Percentiles rank a stretch among this genome's conserved stretches.
Evolutionary conservation across 2,888 invertebrate genomes (phyloP).

Genomic region (Drosophila kanekoi): DNA sequence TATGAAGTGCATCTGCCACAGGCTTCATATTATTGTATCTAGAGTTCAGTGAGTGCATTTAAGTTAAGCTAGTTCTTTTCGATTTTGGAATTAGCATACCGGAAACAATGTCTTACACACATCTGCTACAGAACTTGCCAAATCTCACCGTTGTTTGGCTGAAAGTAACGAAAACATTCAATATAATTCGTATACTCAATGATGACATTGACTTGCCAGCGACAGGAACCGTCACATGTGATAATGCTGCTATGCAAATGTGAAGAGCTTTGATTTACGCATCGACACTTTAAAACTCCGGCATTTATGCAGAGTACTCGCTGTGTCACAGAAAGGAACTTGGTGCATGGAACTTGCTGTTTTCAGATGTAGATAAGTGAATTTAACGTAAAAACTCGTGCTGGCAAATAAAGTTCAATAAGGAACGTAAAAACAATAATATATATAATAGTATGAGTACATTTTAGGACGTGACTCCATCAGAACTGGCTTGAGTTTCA

Average conservation of each 20-base stretch:
- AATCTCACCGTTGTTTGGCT: conserved; percentile 16
- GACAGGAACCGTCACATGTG: conserved; percentile 30
- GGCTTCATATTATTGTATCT: no score
- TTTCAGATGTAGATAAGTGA: conserved; percentile 38
- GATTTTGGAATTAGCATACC: background rate
- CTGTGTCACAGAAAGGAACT: conserved; percentile 54
- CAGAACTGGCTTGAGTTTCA: background rate
- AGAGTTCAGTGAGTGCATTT: background rate
- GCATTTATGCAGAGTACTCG: conserved; percentile 50
- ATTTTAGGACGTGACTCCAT: no score
- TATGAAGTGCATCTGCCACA: background rate
- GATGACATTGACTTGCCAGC: conserved; percentile 21
- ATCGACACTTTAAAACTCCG: conserved; percentile 30
- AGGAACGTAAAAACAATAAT: conserved; percentile 17
- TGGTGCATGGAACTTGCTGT: conserved; percentile 58
- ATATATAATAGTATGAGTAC: no score
- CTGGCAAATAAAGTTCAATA: conserved; percentile 21
- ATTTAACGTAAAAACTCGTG: conserved; percentile 24
- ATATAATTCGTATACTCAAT: conserved; percentile 38
- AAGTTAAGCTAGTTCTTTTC: background rate
- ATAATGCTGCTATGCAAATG: conserved; percentile 53
- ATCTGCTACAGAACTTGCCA: conserved; percentile 5
- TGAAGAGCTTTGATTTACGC: conserved; percentile 53
- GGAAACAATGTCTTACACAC: background rate
- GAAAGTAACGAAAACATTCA: conserved; percentile 34